Base-by-base conservation (phyloP, 2,797 vertebrate genomes). In the Ammospiza maritima region DNA sequence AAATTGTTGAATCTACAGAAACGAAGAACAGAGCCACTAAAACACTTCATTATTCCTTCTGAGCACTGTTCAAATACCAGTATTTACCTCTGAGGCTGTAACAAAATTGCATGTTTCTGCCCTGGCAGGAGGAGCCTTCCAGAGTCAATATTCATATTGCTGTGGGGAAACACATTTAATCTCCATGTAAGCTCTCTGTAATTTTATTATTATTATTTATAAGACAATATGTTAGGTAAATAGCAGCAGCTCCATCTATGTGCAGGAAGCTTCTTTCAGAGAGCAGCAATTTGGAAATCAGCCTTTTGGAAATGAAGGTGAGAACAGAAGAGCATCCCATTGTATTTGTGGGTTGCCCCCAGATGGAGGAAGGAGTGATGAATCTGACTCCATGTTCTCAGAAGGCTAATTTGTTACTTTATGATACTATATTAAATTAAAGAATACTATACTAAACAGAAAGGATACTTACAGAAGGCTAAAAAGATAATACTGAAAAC, bases 21-120 rank as follows among this genome's bases (percentile, higher is more conserved):
- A 50, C 3, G n/a, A 95, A 93, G 60, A 71, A 64, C 2, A 0
- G n/a, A 87, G 70, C 32, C 74, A 87, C 75, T 85, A 51, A 85
- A 96, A 57, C 50, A 72, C 76, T 95, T 85, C 75, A 94, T 96
- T 92, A 94, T 18, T 58, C 75, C 74, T 93, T 78, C 84, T 48
- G 74, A 95, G 91, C 57, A 62, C 65, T 90, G 51, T 66, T 90
- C 90, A 94, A 93, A 95, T 40, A 95, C 22, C 54, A 83, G 19
- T 91, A 84, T 97, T 95, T 96, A 90, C 93, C 84, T 94, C 91
- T 66, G 96, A 90, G 86, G 74, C 86, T 94, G 88, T 48, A 95
- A 74, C n/a, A 53, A 95, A 95, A 90, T 95, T 89, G 48, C 62
- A 84, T 51, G 20, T 77, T 95, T 93, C 95, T 93, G 60, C 16